phyloP scores from a whole-genome alignment of 2,888 invertebrate species.

The Masnerella sp. region DNA sequence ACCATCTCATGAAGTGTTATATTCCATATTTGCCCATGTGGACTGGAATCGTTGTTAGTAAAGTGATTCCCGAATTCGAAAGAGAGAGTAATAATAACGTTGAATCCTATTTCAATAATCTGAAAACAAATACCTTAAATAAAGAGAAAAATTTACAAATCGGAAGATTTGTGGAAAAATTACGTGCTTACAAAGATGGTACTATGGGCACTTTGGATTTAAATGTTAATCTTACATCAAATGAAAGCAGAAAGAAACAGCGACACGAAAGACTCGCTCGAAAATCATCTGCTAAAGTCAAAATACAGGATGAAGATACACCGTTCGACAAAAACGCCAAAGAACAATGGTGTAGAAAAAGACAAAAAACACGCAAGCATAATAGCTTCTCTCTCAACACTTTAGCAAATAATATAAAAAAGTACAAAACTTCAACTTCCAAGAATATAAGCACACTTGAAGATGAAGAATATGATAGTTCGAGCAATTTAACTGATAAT shows the following conservation, averaged over 20 bases:
- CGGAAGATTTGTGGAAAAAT: neutral
- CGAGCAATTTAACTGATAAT: no score
- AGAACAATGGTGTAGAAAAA: no score
- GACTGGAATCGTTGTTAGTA: slow-evolving; percentile 1
- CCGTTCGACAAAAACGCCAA: no score
- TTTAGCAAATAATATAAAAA: no score
- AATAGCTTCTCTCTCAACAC: no score
- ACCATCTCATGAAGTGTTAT: slow-evolving; percentile 8
- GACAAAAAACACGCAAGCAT: no score
- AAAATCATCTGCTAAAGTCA: no score
- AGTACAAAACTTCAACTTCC: no score
- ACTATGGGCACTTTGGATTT: neutral
- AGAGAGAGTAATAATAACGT: slow-evolving; percentile 11
- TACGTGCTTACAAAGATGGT: neutral
- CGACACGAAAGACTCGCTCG: neutral
- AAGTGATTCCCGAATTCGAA: slow-evolving; percentile 2
- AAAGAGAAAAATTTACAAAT: neutral
- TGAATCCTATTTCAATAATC: slow-evolving; percentile 13
- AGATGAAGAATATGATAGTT: no score
- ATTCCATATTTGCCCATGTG: slow-evolving; percentile 14
- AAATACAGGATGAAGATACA: no score
- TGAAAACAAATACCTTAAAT: neutral
- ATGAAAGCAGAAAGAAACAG: neutral
- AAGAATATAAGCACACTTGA: no score
- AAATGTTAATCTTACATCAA: slow-evolving; percentile 1